Evolutionary conservation across 92 coral and sea anemone species (phyloP), one percentile per base, ranked within the genome.

Genomic region (Porites evermanni): DNA sequence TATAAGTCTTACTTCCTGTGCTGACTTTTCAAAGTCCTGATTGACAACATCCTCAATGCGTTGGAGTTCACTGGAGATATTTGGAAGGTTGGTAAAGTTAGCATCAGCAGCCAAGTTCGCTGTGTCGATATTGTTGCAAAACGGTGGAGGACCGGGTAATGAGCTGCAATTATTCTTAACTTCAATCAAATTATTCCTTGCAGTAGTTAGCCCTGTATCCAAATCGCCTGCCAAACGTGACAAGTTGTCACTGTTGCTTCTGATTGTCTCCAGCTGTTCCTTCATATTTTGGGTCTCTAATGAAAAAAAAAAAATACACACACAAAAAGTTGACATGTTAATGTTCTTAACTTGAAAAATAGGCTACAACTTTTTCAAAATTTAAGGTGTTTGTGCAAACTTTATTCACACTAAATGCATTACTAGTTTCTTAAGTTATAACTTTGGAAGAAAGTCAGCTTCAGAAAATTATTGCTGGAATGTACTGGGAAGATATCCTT

Each of bases 281-380:
- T 85, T 69, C 98, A 96, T 96, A 24, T 4, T 17, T 38, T 89
- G 63, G 67, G 98, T 86, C 29, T 88, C 98, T 96, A 72, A 60
- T 14, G 20, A 44, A 54, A 44, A 19, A 67, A 60, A 78, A 20
- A 11, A 14, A 2, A 56, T 12, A 56, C 2, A 54, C 12, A 38
- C 47, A 38, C 47, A 38, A 54, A 13, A 9, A 54, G 60, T 54
- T 54, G 11, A 54, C 60, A 54, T 9, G 8, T 66, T 17, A 66
- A 14, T 66, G 70, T 20, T 66, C 13, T 23, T 8, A 66, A n/a
- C 8, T 9, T 8, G 14, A 54, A 54, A 54, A 54, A 9, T 9
- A 54, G 14, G 60, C 14, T 1, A 54, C 14, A 9, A 54, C 60
- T 54, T 13, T 54, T 2, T 9, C 60, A 6, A 54, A 38, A 3